These are phyloP conservation scores for Drosophila tani DNA, from an alignment of 1,140 invertebrate species.

Conservation along the genomic window DNA sequence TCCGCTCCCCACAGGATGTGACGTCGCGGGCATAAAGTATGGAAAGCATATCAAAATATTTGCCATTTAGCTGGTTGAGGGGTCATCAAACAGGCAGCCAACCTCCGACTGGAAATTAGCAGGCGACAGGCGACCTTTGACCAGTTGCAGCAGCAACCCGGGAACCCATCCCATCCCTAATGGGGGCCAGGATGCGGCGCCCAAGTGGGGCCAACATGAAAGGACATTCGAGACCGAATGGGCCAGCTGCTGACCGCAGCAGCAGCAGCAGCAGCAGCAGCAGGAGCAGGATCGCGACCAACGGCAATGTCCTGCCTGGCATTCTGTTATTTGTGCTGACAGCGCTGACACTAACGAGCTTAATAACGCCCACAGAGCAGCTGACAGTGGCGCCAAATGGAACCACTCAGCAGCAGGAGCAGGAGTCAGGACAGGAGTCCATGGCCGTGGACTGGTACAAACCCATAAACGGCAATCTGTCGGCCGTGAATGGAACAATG, in stretches of 20 bases:
- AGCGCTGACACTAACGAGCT: conserved; percentile 81
- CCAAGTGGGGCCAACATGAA: conserved; percentile 55
- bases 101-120: conserved; percentile 58
- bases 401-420: conserved; percentile 19
- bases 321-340: conserved; percentile 79
- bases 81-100: conserved; percentile 42
- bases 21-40: conserved; percentile 52
- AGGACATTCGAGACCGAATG: conserved; percentile 70
- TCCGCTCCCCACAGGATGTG: conserved; percentile 44
- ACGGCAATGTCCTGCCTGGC: conserved; percentile 43
- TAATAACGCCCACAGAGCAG: conserved; percentile 81
- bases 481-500: conserved; percentile 25
- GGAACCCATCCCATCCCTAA: neutral
- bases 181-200: neutral
- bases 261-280: conserved; percentile 26
- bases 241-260: conserved; percentile 64
- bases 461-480: conserved; percentile 52
- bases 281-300: conserved; percentile 22
- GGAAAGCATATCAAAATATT: conserved; percentile 80
- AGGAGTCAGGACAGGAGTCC: conserved; percentile 20
- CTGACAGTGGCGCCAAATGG: conserved; percentile 65
- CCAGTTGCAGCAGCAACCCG: conserved; percentile 8
- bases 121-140: conserved; percentile 22
- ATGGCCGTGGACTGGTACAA: conserved; percentile 36
- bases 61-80: conserved; percentile 58